phyloP scores from a whole-genome alignment of 2,888 invertebrate genomes.

The Acanthococcus lagerstroemiae region DNA sequence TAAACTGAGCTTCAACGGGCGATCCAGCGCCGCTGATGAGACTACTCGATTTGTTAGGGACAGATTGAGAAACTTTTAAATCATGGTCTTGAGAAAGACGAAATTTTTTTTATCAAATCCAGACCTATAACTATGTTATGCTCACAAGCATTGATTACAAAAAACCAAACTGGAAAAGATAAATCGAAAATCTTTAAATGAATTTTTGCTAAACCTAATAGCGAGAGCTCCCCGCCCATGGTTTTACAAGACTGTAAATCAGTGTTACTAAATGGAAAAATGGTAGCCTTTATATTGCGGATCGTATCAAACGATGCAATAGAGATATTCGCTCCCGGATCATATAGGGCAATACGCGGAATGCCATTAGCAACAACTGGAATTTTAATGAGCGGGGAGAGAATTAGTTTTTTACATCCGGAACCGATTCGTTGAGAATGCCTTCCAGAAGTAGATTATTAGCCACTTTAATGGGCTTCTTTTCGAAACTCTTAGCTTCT shows the following conservation, averaged over 20 bases:
- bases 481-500: neutral
- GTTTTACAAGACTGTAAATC: neutral
- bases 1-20: no score
- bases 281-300: neutral
- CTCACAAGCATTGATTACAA: neutral
- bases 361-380: neutral
- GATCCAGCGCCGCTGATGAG: no score
- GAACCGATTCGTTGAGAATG: neutral
- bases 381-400: neutral
- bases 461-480: neutral
- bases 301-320: neutral
- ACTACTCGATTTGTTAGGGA: neutral
- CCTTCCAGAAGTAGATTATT: neutral
- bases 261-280: neutral
- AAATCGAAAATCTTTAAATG: neutral
- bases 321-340: neutral
- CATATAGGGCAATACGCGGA: neutral
- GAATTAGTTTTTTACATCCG: neutral
- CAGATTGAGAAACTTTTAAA: neutral
- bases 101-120: no score
- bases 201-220: neutral
- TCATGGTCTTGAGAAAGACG: neutral
- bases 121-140: neutral
- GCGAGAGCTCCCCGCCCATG: neutral
- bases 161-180: neutral